Base-by-base conservation (phyloP, 2,888 invertebrate genomes). In the Lithophane semibrunnea region DNA sequence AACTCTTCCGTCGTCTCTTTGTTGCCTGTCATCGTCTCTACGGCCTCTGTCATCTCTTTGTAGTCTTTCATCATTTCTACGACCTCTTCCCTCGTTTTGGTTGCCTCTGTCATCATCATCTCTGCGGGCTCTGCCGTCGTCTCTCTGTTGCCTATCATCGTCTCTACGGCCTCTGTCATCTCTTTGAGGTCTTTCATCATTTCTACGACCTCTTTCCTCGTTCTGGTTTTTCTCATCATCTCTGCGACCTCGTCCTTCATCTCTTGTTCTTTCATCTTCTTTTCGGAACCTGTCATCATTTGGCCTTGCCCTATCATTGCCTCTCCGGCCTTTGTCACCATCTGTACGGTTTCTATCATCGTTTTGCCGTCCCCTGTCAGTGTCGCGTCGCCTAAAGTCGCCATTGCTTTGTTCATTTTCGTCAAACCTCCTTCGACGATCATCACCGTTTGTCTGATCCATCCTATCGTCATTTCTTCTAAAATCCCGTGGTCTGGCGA, bases 401-500 rank as follows among this genome's bases (percentile, higher is more conserved):
- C 84, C 78, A 71, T 83, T 73, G 47, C 75, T 76, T 37, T 79
- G 72, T 66, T 82, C 84, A 56, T 88, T 81, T 66, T 83, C 83
- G 1, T 83, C 83, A 66, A 77, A 73, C 24, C 84, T 83, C 37
- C 75, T 77, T 47, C 82, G 78, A 52, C 79, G 76, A 56, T 86
- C 77, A 64, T 89, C 86, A 3, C 71, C 83, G 24, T 86, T 86
- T 72, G 82, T 86, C 12, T 86, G 75, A 42, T 85, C 85, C 65
- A 75, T 68, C 64, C 80, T 85, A 42, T 86, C 81, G 42, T 89
- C 88, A 75, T 88, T 88, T 83, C 87, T 85, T 42, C 88, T 86
- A 42, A 82, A 85, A 37, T 91, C 82, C 37, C 87, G 87, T 2
- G 93, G 92, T 83, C 89, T 92, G 3, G 79, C 87, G 58, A 93